Percentiles rank a stretch among this genome's conserved stretches.
Conservation (phyloP, 2,888 invertebrate species). For the Smittia aterrima region DNA sequence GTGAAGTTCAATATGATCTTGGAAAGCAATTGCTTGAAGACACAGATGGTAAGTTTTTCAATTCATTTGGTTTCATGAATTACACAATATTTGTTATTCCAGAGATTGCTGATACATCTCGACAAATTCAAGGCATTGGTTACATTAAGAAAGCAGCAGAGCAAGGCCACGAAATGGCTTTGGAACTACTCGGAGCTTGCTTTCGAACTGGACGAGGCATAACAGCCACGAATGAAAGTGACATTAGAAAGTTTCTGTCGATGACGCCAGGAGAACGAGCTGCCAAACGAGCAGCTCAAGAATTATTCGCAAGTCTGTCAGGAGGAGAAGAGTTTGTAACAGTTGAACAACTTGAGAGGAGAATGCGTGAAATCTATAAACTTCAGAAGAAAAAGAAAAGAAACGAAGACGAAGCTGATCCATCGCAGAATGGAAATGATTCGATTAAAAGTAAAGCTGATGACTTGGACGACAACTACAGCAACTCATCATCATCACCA, state of each 20-base stretch:
- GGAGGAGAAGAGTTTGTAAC: constrained; percentile 86
- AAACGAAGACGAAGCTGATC: constrained; percentile 51
- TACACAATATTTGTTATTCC: no score
- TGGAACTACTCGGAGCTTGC: constrained; percentile 63
- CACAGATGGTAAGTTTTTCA: constrained; percentile 63
- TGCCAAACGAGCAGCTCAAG: constrained; percentile 81
- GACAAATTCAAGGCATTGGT: constrained; percentile 75
- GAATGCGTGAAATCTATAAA: constrained; percentile 67
- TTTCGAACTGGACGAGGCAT: constrained; percentile 68
- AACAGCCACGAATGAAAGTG: constrained; percentile 68
- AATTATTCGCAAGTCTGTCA: constrained; percentile 83
- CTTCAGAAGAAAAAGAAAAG: constrained; percentile 50
- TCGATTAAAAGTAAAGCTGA: constrained; percentile 43
- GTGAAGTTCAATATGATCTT: constrained; percentile 83
- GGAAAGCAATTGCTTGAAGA: constrained; percentile 81
- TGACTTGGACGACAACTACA: constrained; percentile 47
- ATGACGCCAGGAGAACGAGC: constrained; percentile 85
- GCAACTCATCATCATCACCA: constrained; percentile 29
- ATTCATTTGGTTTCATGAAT: constrained; percentile 52
- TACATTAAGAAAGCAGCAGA: constrained; percentile 93
- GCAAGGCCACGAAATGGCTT: constrained; percentile 86
- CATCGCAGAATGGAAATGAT: constrained; percentile 47
- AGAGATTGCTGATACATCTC: constrained; percentile 48
- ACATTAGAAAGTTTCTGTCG: constrained; percentile 72
- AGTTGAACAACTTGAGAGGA: constrained; percentile 73